Base-by-base conservation (phyloP, 2,888 invertebrate genomes). In the Acanthosepion pharaonis region DNA sequence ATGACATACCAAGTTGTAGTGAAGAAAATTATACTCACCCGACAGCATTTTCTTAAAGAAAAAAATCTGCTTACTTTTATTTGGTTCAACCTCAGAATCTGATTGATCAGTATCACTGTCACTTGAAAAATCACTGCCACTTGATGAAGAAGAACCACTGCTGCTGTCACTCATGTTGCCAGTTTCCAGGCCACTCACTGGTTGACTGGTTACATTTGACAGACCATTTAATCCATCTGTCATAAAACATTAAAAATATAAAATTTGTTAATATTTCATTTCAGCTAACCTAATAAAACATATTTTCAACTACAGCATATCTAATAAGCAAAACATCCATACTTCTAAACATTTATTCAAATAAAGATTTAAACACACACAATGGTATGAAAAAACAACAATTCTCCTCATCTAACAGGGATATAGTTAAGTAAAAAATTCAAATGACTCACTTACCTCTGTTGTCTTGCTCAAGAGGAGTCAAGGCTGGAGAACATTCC, bases 81-180 rank as follows among this genome's bases (percentile, higher is more conserved):
- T 93, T 53, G 48, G 18, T 28, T 53, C 93, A 18, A 9, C 51
- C 20, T 93, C 93, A 18, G 93, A 93, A 93, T 93, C 93, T 53
- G 93, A 93, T 28, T 93, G 49, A 28, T 93, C 94, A 64, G 94
- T 20, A 20, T 94, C 94, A 48, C 53, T 55, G 25, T 94, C 94
- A 64, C 59, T 64, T 15, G 94, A 94, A 18, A 64, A n/a, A 33
- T 94, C 94, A 94, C 94, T 94, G 33, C 25, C 64, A 94, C 64
- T 64, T 42, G 93, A 51, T 51, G 93, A 93, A 49, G 94, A 94
- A 94, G 53, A 55, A 8, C 55, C 59, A 94, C 94, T 94, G 64
- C 94, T 94, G 94, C 94, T 94, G n/a, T 93, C 93, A n/a, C 53
- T 42, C 93, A 93, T 93, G 51, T 93, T 93, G 33, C 18, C 49